Evolutionary conservation across 2,888 invertebrate species (phyloP).

Genomic region (Stratiomys singularior): DNA sequence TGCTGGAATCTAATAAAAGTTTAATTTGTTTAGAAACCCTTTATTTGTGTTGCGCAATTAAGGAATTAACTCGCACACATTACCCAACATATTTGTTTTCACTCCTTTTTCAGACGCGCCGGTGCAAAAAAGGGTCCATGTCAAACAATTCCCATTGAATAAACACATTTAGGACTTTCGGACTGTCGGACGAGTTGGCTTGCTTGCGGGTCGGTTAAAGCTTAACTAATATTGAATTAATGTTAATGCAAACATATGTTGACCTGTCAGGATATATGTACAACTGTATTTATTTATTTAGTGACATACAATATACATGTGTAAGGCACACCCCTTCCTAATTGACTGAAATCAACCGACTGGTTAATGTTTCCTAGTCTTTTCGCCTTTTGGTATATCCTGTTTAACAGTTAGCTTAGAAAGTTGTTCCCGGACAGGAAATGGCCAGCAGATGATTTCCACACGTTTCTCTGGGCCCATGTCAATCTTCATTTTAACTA

Average conservation of each 20-base stretch:
- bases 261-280: neutral
- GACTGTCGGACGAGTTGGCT: neutral
- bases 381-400: neutral
- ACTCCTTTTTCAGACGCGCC: neutral
- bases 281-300: neutral
- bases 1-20: conserved; percentile 34
- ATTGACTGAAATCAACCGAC: neutral
- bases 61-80: neutral
- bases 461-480: neutral
- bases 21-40: conserved; percentile 26
- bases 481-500: too few species aligned
- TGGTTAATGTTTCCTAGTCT: neutral
- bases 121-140: neutral
- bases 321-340: neutral
- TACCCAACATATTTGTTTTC: neutral
- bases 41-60: neutral
- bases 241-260: neutral
- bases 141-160: neutral
- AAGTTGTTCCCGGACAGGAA: neutral
- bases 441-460: neutral
- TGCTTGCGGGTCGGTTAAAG: neutral
- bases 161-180: too few species aligned
- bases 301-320: too few species aligned
- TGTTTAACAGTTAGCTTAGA: neutral
- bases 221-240: conserved; percentile 14